A percentile compares a stretch with the other conserved stretches of the same genome.
Evolutionary conservation across 2,113 vertebrate species (phyloP).

Genomic region (Ginglymostoma cirratum): DNA sequence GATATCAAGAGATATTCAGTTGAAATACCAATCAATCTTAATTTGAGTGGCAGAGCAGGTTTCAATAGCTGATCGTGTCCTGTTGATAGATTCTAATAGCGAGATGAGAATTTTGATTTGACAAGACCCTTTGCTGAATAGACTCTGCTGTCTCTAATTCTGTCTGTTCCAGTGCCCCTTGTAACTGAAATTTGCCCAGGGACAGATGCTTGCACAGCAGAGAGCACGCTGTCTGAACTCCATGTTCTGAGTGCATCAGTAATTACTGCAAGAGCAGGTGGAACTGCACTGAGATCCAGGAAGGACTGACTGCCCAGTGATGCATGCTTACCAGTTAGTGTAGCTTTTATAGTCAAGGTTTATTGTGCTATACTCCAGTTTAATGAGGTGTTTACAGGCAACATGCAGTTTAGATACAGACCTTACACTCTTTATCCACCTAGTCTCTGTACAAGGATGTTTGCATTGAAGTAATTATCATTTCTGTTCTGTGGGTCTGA

Average conservation of each 20-base stretch:
- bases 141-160: not conserved
- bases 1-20: not conserved
- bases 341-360: not conserved
- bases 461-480: not conserved
- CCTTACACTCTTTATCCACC: not conserved
- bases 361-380: not conserved
- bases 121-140: not conserved
- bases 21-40: not conserved
- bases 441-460: not conserved
- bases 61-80: not conserved
- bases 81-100: not conserved
- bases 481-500: not conserved
- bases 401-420: not conserved
- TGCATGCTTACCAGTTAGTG: not conserved
- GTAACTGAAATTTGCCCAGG: not conserved
- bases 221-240: not conserved
- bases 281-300: constrained; percentile 8
- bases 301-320: not conserved
- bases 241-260: not conserved
- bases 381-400: constrained; percentile 10
- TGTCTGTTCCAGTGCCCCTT: not conserved
- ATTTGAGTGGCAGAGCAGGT: not conserved
- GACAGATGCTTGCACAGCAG: constrained; percentile 8
- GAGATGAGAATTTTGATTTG: not conserved
- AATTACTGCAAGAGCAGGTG: not conserved